A percentile compares a stretch with the other conserved stretches of the same genome.
Evolutionary conservation across 1,140 invertebrate species (phyloP).

Genomic region (Polyergus mexicanus): DNA sequence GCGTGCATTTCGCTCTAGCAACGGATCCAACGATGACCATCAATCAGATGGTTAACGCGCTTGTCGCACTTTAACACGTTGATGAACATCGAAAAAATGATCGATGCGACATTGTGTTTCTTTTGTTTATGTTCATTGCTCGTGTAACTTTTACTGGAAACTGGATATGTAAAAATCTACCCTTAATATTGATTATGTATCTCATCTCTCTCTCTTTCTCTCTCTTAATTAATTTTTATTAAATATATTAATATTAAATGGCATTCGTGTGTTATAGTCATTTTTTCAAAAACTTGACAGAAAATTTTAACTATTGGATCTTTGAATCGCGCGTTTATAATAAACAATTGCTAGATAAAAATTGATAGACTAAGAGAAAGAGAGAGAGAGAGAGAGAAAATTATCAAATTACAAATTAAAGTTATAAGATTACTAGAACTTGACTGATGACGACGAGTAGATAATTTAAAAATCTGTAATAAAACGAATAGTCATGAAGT

Average conservation of each 20-base stretch:
- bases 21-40: background rate
- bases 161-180: background rate
- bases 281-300: background rate
- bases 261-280: background rate
- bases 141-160: background rate
- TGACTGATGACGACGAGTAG: background rate
- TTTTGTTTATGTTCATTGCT: background rate
- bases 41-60: constrained; percentile 50
- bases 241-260: background rate
- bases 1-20: background rate
- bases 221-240: background rate
- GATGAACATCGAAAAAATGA: constrained; percentile 43
- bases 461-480: constrained; percentile 25
- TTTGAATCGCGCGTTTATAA: constrained; percentile 11
- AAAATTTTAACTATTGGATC: background rate
- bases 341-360: background rate
- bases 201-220: too few species aligned
- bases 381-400: too few species aligned
- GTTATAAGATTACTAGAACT: background rate
- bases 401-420: background rate
- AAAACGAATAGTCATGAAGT: constrained; percentile 40
- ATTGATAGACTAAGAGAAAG: background rate
- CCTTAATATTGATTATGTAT: constrained; percentile 7
- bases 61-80: constrained; percentile 43
- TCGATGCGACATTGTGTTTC: constrained; percentile 45